Base-by-base conservation (phyloP, 2,113 vertebrate genomes). In the Dasyprocta punctata region DNA sequence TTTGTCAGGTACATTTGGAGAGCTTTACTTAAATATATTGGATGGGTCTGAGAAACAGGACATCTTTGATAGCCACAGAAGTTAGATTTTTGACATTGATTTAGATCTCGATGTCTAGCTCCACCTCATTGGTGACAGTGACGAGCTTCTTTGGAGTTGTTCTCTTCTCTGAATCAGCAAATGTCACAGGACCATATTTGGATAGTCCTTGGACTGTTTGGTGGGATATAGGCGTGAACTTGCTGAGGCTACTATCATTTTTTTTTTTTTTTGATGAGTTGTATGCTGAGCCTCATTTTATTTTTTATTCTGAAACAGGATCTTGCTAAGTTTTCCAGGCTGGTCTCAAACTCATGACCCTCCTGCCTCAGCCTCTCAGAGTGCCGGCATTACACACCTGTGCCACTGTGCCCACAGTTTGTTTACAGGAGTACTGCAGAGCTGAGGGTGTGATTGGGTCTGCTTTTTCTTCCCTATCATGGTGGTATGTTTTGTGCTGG, bases 1-100 rank as follows among this genome's bases (percentile, higher is more conserved):
- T 93, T 80, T 65, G 77, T 90, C 88, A 33, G 3, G 0, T 96
- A 54, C 16, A 61, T 71, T 93, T 96, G 30, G 87, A 85, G 88
- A 67, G 83, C 52, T 87, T 94, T 61, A 26, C 41, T 56, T 65
- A 91, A 63, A 49, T 86, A 36, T 61, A 9, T 83, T 69, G 28
- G 81, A 19, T 89, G 44, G 49, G 65, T 54, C 60, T 36, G 36
- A 97, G 80, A 93, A 92, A 90, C 88, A 95, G 78, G 78, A 60
- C 52, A 4, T 60, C 24, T 71, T 65, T 49, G 54, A 17, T 83
- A 49, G 41, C 65, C n/a, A 30, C 13, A 60, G 63, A 69, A 78
- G 3, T 77, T 69, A 52, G 85, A 24, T 73, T 81, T 90, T 20
- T 49, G 81, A 36, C 4, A 0, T 47, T 84, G 44, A 67, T 60